phyloP scores from a whole-genome alignment of 2,888 invertebrate species.

The Lithosia quadra region DNA sequence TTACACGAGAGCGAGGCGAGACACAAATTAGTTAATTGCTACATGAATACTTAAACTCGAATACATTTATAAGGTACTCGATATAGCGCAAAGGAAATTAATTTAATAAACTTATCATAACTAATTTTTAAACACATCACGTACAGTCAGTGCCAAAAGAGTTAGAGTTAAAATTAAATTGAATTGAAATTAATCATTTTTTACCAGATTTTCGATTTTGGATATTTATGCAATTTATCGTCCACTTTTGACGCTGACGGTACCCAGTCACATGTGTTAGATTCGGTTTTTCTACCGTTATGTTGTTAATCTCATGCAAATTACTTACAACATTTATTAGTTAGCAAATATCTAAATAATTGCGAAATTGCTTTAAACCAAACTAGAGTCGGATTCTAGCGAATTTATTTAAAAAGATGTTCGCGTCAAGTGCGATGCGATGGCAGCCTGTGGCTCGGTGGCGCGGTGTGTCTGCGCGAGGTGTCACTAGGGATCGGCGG shows the following conservation, averaged over 20 bases:
- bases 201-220: too few species aligned
- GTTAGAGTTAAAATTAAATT: too few species aligned
- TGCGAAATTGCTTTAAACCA: not conserved
- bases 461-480: conserved; percentile 60
- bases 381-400: not conserved
- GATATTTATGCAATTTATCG: too few species aligned
- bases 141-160: not conserved
- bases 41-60: conserved; percentile 23
- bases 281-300: not conserved
- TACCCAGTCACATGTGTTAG: not conserved
- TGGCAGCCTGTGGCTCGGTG: conserved; percentile 25
- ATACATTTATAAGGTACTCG: conserved; percentile 11
- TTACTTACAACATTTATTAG: not conserved
- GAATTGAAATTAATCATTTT: too few species aligned
- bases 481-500: conserved; percentile 73
- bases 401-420: conserved; percentile 16
- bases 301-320: not conserved
- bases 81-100: conserved; percentile 9
- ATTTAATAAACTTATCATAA: not conserved
- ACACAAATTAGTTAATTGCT: conserved; percentile 27
- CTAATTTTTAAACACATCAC: not conserved
- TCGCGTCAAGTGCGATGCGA: conserved; percentile 39
- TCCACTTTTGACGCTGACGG: too few species aligned
- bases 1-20: conserved; percentile 24
- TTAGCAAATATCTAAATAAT: not conserved